These are phyloP conservation scores for Creontiades dilutus DNA, from an alignment of 2,888 invertebrate genomes.

Conservation along the genomic window DNA sequence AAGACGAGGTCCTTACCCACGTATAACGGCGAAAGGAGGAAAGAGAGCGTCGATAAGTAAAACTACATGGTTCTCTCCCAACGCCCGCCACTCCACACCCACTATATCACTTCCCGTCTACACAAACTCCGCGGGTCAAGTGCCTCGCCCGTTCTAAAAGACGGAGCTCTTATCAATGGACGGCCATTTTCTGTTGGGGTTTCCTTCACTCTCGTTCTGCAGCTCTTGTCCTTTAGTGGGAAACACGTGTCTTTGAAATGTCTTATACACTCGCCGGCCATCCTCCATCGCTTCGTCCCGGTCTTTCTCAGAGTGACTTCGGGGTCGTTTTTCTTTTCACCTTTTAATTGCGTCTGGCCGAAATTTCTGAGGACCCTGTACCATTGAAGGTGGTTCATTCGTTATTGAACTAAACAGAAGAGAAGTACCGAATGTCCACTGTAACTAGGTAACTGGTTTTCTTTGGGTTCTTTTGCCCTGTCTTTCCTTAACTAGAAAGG, in stretches of 20 bases:
- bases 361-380: too few species aligned
- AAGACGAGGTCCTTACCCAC: conserved; percentile 25
- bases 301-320: too few species aligned
- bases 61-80: conserved; percentile 44
- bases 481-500: too few species aligned
- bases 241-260: conserved; percentile 46
- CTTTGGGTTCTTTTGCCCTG: too few species aligned
- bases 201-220: not conserved
- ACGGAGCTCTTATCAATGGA: conserved; percentile 50
- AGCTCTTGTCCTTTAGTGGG: conserved; percentile 37
- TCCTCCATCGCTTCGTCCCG: too few species aligned
- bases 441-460: too few species aligned
- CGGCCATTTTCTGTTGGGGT: conserved; percentile 41
- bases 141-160: conserved; percentile 33
- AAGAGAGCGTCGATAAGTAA: conserved; percentile 44
- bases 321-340: too few species aligned
- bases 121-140: conserved; percentile 53
- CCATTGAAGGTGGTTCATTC: too few species aligned
- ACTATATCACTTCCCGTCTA: conserved; percentile 52
- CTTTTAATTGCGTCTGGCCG: too few species aligned
- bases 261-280: conserved; percentile 34
- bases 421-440: too few species aligned
- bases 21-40: conserved; percentile 11
- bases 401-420: too few species aligned
- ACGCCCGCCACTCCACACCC: not conserved